Conservation (phyloP, 2,113 vertebrate species). For the Morone chrysops region DNA sequence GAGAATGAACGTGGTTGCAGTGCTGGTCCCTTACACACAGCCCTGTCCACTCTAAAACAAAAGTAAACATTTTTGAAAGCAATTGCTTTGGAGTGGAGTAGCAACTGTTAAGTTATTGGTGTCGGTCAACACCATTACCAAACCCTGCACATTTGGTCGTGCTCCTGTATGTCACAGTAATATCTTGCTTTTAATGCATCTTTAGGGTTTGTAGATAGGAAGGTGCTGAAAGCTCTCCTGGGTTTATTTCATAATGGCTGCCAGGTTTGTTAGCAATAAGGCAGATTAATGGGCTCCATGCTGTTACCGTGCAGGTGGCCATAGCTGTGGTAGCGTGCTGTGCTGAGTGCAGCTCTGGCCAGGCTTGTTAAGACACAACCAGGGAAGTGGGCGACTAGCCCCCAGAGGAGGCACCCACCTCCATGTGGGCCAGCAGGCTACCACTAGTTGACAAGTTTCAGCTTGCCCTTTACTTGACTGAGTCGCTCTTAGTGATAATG, state of each 20-base stretch:
- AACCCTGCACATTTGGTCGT: background rate
- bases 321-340: conserved; percentile 68
- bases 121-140: background rate
- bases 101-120: background rate
- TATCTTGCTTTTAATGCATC: background rate
- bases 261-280: conserved; percentile 35
- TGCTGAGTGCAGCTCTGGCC: conserved; percentile 83
- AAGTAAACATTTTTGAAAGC: background rate
- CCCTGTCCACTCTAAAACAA: background rate
- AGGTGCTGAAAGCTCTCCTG: conserved; percentile 3
- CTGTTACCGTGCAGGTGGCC: conserved; percentile 73
- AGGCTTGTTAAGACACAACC: conserved; percentile 89
- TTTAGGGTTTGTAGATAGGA: background rate
- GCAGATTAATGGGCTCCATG: conserved; percentile 45
- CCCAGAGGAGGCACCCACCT: conserved; percentile 76
- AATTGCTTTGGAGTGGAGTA: no score
- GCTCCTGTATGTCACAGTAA: background rate
- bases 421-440: conserved; percentile 79
- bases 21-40: background rate
- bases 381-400: conserved; percentile 63
- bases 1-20: background rate
- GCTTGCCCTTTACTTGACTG: conserved; percentile 91
- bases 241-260: conserved; percentile 2
- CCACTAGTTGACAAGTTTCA: conserved; percentile 88
- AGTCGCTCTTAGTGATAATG: conserved; percentile 80